These are phyloP conservation scores for Cebus imitator DNA, from an alignment of 2,113 vertebrate genomes.

Conservation along the genomic window DNA sequence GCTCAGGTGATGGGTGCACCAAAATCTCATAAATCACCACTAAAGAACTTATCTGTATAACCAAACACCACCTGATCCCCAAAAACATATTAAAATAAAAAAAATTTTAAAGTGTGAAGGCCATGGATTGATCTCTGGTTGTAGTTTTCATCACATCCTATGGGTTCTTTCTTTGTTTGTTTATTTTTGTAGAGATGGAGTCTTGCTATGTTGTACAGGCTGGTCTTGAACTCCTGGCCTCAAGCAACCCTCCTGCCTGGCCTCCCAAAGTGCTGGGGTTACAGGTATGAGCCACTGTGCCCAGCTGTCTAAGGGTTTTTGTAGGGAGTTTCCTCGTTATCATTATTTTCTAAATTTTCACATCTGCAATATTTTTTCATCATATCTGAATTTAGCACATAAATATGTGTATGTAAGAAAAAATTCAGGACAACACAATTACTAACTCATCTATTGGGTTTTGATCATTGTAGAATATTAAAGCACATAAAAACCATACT, in stretches of 20 bases:
- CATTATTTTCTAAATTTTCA: not conserved
- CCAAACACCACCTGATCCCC: too few species aligned
- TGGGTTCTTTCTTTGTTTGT: not conserved
- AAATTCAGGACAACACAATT: conserved; percentile 4
- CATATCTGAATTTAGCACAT: not conserved
- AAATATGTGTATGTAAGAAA: not conserved
- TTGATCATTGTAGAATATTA: not conserved
- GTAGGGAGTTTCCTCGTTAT: not conserved
- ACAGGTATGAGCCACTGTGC: too few species aligned
- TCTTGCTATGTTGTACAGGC: too few species aligned
- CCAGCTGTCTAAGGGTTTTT: not conserved
- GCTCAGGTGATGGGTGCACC: too few species aligned
- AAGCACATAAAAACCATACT: not conserved
- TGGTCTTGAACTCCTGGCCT: too few species aligned
- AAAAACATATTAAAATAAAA: too few species aligned
- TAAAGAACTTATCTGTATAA: too few species aligned
- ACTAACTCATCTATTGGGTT: not conserved
- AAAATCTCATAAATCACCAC: too few species aligned
- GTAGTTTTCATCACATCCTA: not conserved
- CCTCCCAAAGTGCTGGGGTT: too few species aligned
- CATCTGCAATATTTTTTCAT: not conserved
- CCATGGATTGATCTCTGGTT: not conserved
- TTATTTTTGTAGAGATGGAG: too few species aligned
- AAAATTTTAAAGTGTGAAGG: not conserved
- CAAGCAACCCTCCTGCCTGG: too few species aligned